Conservation (phyloP, 2,797 vertebrate species). For the Iguana delicatissima region DNA sequence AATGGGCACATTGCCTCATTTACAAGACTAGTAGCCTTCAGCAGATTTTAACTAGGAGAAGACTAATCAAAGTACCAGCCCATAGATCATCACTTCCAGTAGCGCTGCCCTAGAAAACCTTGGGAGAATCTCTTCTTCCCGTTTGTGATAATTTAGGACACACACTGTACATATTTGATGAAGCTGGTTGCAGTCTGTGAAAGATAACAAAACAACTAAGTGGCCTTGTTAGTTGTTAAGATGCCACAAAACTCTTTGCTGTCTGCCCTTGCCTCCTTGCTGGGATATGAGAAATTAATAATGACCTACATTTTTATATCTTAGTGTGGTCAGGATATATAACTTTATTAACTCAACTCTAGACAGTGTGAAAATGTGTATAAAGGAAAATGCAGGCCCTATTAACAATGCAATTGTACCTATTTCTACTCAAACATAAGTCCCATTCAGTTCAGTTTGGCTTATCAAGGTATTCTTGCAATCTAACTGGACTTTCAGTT, state of each 20-base stretch:
- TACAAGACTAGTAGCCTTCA: slow-evolving; percentile 20
- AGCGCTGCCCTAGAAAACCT: no score
- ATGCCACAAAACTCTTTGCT: neutral
- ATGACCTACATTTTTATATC: neutral
- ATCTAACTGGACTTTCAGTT: neutral
- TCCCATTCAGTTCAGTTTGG: neutral
- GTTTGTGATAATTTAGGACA: no score
- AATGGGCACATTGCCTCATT: slow-evolving; percentile 25
- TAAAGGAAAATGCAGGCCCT: neutral
- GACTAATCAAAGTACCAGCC: slow-evolving; percentile 22
- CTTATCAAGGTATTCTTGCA: no score
- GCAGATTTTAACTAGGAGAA: slow-evolving; percentile 30
- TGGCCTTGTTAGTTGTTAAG: no score
- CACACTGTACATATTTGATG: neutral
- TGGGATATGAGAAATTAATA: neutral
- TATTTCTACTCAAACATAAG: neutral
- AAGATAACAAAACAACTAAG: no score
- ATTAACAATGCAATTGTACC: neutral
- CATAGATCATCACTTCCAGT: no score
- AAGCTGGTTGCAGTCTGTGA: no score
- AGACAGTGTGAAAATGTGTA: neutral
- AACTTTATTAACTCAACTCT: neutral
- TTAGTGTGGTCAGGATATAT: neutral
- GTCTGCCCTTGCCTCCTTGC: neutral
- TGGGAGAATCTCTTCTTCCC: no score